These are phyloP conservation scores for Drosophila pseudoobscura DNA, from an alignment of 1,140 invertebrate genomes.

Conservation along the genomic window DNA sequence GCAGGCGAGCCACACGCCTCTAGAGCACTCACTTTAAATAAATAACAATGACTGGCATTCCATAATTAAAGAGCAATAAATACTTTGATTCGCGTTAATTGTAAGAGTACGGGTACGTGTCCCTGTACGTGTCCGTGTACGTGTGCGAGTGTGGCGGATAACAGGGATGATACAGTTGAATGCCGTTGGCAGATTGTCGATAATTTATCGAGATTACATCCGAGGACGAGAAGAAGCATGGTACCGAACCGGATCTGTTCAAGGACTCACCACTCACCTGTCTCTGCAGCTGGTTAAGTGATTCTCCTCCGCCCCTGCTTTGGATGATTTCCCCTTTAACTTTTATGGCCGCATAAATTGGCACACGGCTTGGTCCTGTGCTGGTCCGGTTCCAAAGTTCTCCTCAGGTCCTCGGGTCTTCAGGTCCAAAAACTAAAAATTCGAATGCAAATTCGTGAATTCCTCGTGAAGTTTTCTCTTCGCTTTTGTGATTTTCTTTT, in stretches of 20 bases:
- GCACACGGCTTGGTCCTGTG: constrained; percentile 28
- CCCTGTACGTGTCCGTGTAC: background rate
- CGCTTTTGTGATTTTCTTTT: background rate
- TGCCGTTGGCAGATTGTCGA: constrained; percentile 14
- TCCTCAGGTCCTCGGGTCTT: too few species aligned
- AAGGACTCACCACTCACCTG: constrained; percentile 38
- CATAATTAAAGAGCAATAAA: constrained; percentile 32
- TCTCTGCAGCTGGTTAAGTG: background rate
- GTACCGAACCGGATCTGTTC: background rate
- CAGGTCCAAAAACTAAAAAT: constrained; percentile 20
- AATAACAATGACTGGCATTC: constrained; percentile 31
- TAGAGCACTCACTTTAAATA: constrained; percentile 33
- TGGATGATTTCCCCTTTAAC: constrained; percentile 21
- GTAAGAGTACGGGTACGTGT: background rate
- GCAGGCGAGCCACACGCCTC: background rate
- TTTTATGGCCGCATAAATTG: constrained; percentile 52
- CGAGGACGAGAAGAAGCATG: background rate
- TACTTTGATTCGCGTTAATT: constrained; percentile 37
- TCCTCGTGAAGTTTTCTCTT: background rate
- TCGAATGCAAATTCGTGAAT: constrained; percentile 39
- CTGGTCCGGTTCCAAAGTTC: too few species aligned
- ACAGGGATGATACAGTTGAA: background rate
- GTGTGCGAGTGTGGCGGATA: background rate
- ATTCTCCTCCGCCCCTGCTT: background rate
- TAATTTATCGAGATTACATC: constrained; percentile 3